Evolutionary conservation across 1,140 invertebrate genomes (phyloP), one percentile per base, ranked within the genome.

Genomic region (Saccostrea cuccullata): DNA sequence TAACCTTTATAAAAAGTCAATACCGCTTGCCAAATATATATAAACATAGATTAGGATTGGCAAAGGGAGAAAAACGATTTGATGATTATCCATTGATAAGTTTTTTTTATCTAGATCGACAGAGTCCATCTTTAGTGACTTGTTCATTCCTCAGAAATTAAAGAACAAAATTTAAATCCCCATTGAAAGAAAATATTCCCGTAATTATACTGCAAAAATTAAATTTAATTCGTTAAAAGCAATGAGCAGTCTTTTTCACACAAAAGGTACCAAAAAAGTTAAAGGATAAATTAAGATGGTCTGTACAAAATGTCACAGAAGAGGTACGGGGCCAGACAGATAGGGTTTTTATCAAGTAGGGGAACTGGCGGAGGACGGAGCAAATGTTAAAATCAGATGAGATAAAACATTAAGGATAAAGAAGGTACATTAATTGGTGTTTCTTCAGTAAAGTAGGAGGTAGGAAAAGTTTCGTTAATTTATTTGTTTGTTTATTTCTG

Each of bases 81-180:
- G 70, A 36, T 73, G 70, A 77, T 77, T 77, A 77, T 26, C 70
- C 70, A 77, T 77, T 30, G 26, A 15, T 23, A 77, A 30, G 70
- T 36, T 36, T 47, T 47, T 47, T 47, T 30, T 26, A 77, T 77
- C 26, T 77, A 11, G 4, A 15, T 5, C 15, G 12, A 13, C 12
- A 40, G 26, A 77, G 4, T 15, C 70, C 13, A 12, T 5, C 13
- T 77, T 9, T 30, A 12, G 6, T 30, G 30, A 12, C 9, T 26
- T 30, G 70, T 30, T 2, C 70, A 15, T 36, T 77, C 70, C 23
- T 30, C 70, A 15, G 30, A 30, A 77, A 77, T 77, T 77, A 77
- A 13, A 30, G 70, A 30, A 77, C 23, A 17, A 30, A 77, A 77
- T 77, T 77, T 77, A 77, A 77, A 77, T 77, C 70, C 26, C 70